phyloP scores from a whole-genome alignment of 2,113 vertebrate species.

The Malurus elegans region DNA sequence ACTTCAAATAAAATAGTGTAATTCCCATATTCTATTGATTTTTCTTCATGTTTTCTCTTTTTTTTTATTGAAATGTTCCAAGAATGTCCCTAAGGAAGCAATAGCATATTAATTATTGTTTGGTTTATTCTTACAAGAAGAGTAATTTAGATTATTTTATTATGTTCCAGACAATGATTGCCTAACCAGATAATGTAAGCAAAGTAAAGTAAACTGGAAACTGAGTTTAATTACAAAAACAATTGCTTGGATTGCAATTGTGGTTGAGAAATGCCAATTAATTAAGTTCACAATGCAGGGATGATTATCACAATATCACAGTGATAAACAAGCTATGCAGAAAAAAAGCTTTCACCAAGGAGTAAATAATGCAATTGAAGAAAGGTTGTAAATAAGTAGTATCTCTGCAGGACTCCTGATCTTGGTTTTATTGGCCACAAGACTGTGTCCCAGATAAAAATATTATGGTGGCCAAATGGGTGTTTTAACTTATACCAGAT shows the following conservation, averaged over 20 bases:
- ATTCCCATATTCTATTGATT: neutral
- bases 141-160: conserved; percentile 67
- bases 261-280: conserved; percentile 47
- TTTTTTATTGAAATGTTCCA: neutral
- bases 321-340: neutral
- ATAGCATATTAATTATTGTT: conserved; percentile 44
- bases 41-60: neutral
- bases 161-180: conserved; percentile 65
- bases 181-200: conserved; percentile 65
- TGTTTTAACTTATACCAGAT: neutral
- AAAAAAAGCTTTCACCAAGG: neutral
- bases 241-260: conserved; percentile 37
- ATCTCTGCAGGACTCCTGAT: neutral
- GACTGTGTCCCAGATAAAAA: neutral
- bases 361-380: neutral
- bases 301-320: neutral
- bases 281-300: neutral
- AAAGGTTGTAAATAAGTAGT: neutral
- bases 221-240: conserved; percentile 44
- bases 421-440: neutral
- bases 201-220: conserved; percentile 60
- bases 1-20: neutral
- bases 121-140: conserved; percentile 52
- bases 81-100: conserved; percentile 5
- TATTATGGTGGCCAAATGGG: neutral